These are phyloP conservation scores for Strix aluco DNA, from an alignment of 2,113 vertebrate genomes.

Conservation along the genomic window DNA sequence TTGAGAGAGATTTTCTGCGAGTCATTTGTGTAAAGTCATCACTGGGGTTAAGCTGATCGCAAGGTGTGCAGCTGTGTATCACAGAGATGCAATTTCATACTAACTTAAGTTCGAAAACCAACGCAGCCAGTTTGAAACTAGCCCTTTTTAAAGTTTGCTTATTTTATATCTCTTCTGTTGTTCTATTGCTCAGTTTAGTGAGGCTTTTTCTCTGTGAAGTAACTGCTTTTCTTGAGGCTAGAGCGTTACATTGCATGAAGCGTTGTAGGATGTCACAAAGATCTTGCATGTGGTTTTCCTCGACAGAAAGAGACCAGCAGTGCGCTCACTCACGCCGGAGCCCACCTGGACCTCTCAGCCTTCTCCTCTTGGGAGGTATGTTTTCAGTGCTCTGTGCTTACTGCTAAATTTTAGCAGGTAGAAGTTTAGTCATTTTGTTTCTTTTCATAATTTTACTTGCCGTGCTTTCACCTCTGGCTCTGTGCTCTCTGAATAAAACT, in stretches of 20 bases:
- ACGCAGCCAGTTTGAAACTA: rapidly evolving
- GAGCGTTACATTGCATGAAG: background rate
- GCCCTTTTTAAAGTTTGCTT: background rate
- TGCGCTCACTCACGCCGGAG: conserved; percentile 93
- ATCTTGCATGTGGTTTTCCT: background rate
- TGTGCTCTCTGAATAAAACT: background rate
- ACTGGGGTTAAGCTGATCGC: background rate
- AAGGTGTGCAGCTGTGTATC: background rate
- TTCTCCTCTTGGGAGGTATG: conserved; percentile 98
- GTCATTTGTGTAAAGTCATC: background rate
- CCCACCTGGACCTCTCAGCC: conserved; percentile 97
- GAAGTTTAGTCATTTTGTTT: background rate
- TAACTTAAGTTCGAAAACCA: background rate
- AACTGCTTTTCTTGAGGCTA: background rate
- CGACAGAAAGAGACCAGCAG: conserved; percentile 97
- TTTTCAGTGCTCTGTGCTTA: background rate
- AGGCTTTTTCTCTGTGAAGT: background rate
- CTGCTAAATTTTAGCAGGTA: background rate
- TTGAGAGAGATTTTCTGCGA: background rate
- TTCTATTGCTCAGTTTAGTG: background rate
- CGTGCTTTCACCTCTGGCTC: background rate
- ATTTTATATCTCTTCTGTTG: background rate
- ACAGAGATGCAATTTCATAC: background rate
- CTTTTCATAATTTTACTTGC: background rate
- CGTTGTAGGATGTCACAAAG: background rate